Evolutionary conservation across 2,113 vertebrate genomes (phyloP).

Genomic region (Poeciliopsis turrubarensis): DNA sequence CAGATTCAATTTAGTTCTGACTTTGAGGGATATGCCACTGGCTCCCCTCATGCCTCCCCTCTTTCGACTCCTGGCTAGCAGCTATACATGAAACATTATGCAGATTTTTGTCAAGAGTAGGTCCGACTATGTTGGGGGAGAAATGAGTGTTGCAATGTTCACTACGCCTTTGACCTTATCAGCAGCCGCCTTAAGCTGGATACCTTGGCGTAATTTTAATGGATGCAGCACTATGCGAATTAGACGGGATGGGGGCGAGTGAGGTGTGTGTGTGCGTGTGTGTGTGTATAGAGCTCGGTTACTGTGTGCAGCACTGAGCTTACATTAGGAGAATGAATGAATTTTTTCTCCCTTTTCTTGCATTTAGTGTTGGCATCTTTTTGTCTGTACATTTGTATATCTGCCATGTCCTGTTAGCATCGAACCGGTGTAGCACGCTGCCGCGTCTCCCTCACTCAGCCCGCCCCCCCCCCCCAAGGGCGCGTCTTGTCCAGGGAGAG

Average conservation of each 20-base stretch:
- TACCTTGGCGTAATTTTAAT: constrained; percentile 70
- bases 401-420: constrained; percentile 6
- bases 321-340: constrained; percentile 54
- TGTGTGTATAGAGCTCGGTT: constrained; percentile 31
- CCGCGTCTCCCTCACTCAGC: constrained; percentile 46
- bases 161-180: constrained; percentile 75
- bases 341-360: constrained; percentile 14
- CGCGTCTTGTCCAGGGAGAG: constrained; percentile 48
- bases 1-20: constrained; percentile 76
- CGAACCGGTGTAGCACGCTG: constrained; percentile 29
- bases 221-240: constrained; percentile 68
- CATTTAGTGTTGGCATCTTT: neutral
- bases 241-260: constrained; percentile 38
- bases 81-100: constrained; percentile 73
- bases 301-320: constrained; percentile 22
- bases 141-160: constrained; percentile 71
- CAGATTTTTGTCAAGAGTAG: constrained; percentile 72
- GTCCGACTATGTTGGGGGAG: constrained; percentile 61
- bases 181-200: constrained; percentile 63
- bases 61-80: constrained; percentile 61
- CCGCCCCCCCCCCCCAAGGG: constrained; percentile 43
- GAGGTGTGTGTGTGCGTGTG: no score
- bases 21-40: constrained; percentile 75
- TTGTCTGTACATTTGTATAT: constrained; percentile 1
- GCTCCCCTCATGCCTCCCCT: constrained; percentile 47